Percentiles rank a stretch among this genome's conserved stretches.
Evolutionary conservation across 2,888 invertebrate genomes (phyloP).

Genomic region (Microctonus aethiopoides): DNA sequence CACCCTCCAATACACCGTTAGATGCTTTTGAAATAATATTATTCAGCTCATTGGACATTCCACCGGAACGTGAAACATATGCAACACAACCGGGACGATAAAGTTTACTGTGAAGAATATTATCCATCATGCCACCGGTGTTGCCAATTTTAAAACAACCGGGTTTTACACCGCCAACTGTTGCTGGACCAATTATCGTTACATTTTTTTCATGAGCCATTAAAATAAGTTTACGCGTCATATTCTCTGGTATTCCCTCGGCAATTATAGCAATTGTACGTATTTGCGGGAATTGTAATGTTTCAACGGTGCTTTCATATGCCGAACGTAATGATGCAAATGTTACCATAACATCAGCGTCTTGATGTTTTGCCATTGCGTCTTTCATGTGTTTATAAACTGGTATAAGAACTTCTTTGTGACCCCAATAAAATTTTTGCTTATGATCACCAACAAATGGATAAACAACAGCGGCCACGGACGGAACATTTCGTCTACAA

Average conservation of each 20-base stretch:
- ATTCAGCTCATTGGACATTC: slow-evolving; percentile 99
- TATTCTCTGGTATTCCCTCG: slow-evolving; percentile 99
- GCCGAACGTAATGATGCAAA: slow-evolving; percentile 98
- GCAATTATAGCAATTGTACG: slow-evolving; percentile 98
- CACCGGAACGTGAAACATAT: slow-evolving; percentile 98
- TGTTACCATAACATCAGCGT: slow-evolving; percentile 94
- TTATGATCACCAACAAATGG: slow-evolving; percentile 99
- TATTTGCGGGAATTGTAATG: slow-evolving; percentile 93
- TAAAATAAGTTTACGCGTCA: slow-evolving; percentile 92
- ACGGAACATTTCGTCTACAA: slow-evolving; percentile 88
- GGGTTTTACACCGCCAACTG: slow-evolving; percentile 97
- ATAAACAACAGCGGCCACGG: slow-evolving; percentile 96
- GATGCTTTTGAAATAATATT: slow-evolving; percentile 97
- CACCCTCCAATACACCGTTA: slow-evolving; percentile 97
- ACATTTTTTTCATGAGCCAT: slow-evolving; percentile 86
- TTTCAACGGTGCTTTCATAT: slow-evolving; percentile 95
- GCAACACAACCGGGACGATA: slow-evolving; percentile 98
- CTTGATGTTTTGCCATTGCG: slow-evolving; percentile 93
- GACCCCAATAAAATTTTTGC: slow-evolving; percentile 99
- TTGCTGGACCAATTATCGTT: slow-evolving; percentile 92
- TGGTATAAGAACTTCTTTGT: slow-evolving; percentile 84
- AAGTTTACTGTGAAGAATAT: slow-evolving; percentile 95
- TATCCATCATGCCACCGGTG: slow-evolving; percentile 99
- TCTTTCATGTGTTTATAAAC: slow-evolving; percentile 98
- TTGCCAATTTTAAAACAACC: slow-evolving; percentile 99